Base-by-base conservation (phyloP, 2,113 vertebrate species). In the Daboia siamensis region DNA sequence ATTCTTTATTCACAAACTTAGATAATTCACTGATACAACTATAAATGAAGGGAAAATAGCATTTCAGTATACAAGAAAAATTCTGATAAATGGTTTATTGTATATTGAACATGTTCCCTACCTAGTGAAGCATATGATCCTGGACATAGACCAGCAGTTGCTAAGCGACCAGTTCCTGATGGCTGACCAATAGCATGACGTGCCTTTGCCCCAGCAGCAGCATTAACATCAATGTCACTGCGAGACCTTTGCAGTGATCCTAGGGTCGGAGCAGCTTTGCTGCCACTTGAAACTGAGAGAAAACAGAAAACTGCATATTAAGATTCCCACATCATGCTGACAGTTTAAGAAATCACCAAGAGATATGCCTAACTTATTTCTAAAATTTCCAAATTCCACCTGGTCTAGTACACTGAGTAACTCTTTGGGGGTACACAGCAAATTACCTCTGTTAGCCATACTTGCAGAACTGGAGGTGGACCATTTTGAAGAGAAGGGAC, bases 191-290 rank as follows among this genome's bases (percentile, higher is more conserved):
- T 94, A 8, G 95, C 96, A 5, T 98, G 98, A 84, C 99, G 98
- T 0, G 98, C 98, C 96, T 99, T 99, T 3, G 99, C 99, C 0
- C 98, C 98, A 0, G 99, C 98, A 0, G 99, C 99, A 17, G 99
- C 99, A 0, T 99, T 99, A 48, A 99, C 99, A 1, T 99, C 99
- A 1, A 99, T 99, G 93, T 99, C 99, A 0, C 99, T 99, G 93
- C 99, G 98, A 86, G 99, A 99, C 17, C 99, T 98, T 95, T 99
- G 99, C 94, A 99, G 97, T 88, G 98, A 97, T 88, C 98, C 98
- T 0, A 98, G 96, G 23, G 98, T 97, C 44, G 98, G 94, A 56
- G 96, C 95, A 2, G 97, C 94, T 97, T 98, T 99, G 96, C 97
- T 95, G 88, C 97, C 48, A 48, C 95, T 96, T 17, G 98, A 97